These are phyloP conservation scores for Takifugu rubripes DNA, from an alignment of 2,797 vertebrate species.

Conservation along the genomic window DNA sequence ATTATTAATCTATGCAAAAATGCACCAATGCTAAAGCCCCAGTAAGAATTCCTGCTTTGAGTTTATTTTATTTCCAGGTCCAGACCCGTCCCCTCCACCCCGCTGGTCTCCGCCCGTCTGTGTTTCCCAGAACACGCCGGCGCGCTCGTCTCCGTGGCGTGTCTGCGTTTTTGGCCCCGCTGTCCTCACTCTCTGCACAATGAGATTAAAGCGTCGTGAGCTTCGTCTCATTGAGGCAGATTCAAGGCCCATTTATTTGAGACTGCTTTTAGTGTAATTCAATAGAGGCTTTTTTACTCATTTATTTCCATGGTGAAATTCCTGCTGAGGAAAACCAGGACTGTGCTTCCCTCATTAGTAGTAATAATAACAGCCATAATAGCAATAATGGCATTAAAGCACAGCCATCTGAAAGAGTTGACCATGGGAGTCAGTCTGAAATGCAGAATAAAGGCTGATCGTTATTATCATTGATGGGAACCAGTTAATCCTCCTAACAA, in stretches of 20 bases:
- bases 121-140: neutral
- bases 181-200: slow-evolving; percentile 67
- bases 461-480: slow-evolving; percentile 54
- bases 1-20: too few relatives aligned
- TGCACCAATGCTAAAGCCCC: too few relatives aligned
- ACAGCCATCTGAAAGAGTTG: slow-evolving; percentile 75
- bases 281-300: slow-evolving; percentile 82
- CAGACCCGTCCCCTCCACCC: too few relatives aligned
- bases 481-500: slow-evolving; percentile 35
- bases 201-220: slow-evolving; percentile 77
- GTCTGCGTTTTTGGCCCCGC: slow-evolving; percentile 57
- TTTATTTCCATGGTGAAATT: slow-evolving; percentile 85
- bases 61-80: too few relatives aligned
- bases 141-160: slow-evolving; percentile 45
- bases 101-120: too few relatives aligned
- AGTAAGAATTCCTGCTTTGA: too few relatives aligned
- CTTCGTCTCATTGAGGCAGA: slow-evolving; percentile 76
- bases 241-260: slow-evolving; percentile 83
- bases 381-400: slow-evolving; percentile 82
- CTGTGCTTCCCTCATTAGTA: slow-evolving; percentile 79
- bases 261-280: slow-evolving; percentile 86
- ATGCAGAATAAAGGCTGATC: slow-evolving; percentile 38
- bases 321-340: slow-evolving; percentile 79
- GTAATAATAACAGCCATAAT: slow-evolving; percentile 81
- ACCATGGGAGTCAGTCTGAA: slow-evolving; percentile 70